Evolutionary conservation across 92 coral and sea anemone species (phyloP), one percentile per base, ranked within the genome.

Genomic region (Umimayanthus chanpuru): DNA sequence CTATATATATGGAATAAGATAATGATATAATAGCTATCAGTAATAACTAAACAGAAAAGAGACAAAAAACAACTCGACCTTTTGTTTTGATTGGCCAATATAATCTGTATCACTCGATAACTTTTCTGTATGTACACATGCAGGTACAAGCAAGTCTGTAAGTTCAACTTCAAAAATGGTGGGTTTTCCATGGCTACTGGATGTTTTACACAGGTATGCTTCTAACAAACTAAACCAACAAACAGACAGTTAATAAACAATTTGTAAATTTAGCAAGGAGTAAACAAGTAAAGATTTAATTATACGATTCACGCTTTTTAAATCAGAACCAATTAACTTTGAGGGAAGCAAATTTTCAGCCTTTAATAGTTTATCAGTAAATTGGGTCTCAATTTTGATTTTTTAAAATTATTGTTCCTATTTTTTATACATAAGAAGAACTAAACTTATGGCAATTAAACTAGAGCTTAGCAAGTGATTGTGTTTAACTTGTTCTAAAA

Each of bases 81-180:
- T 18, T 25, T 61, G n/a, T 6, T 21, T 9, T 61, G 26, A 20
- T 61, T 61, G 26, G 68, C 68, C 26, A 23, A 14, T 3, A 61
- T 20, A 15, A 14, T 15, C 23, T 14, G 18, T 56, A 61, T 23
- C 26, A 23, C 68, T 61, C 4, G 25, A 61, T 61, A 20, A 18
- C 21, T 5, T 61, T 61, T 23, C 26, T 18, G 15, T 61, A 3
- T 61, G 58, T 53, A 11, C 18, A 53, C 58, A 18, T 53, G 68
- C 4, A 72, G 76, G 76, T 72, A 72, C 76, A 72, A 72, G 40
- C 18, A 29, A 72, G 76, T 72, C 16, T 72, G 76, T 9, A 72
- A 72, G 76, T 72, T 9, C 41, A 9, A 32, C 21, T 72, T 72
- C n/a, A 72, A 72, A 28, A 72, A 6, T 15, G 76, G 76, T 72